A percentile compares a stretch with the other conserved stretches of the same genome.
phyloP scores from a whole-genome alignment of 2,888 invertebrate genomes.

The Isoperla grammatica region DNA sequence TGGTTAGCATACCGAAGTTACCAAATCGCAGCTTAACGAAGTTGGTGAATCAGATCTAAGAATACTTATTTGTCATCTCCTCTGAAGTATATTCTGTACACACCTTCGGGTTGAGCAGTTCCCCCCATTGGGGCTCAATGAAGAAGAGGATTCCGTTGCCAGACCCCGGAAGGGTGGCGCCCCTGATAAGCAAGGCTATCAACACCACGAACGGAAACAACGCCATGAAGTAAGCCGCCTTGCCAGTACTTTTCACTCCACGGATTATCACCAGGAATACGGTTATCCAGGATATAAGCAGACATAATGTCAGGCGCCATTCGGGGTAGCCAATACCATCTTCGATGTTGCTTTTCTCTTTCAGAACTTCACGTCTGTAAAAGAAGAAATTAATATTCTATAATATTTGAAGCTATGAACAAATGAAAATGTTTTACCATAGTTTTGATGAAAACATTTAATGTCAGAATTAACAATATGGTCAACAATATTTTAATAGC shows the following conservation, averaged over 20 bases:
- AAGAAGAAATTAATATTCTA: too few relatives aligned
- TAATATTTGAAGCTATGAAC: too few relatives aligned
- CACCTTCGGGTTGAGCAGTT: conserved; percentile 43
- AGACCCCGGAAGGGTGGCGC: conserved; percentile 57
- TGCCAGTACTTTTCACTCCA: conserved; percentile 73
- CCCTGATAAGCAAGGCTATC: conserved; percentile 60
- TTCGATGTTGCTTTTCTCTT: conserved; percentile 46
- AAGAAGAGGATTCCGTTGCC: conserved; percentile 56
- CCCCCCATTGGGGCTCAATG: conserved; percentile 70
- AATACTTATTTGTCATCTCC: too few relatives aligned
- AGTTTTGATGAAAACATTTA: too few relatives aligned
- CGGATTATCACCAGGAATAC: conserved; percentile 63
- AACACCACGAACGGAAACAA: conserved; percentile 78
- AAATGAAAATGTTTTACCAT: too few relatives aligned
- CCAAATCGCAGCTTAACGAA: too few relatives aligned
- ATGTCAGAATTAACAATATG: too few relatives aligned
- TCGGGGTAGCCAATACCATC: conserved; percentile 49
- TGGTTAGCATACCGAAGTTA: too few relatives aligned
- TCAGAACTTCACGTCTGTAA: conserved; percentile 49
- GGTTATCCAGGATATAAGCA: conserved; percentile 61
- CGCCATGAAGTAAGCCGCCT: conserved; percentile 84
- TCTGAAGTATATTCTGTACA: too few relatives aligned
- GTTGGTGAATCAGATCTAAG: too few relatives aligned
- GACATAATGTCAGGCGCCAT: conserved; percentile 62
- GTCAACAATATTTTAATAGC: too few relatives aligned